Percentiles rank a stretch among this genome's conserved stretches.
Conservation (phyloP, 2,113 vertebrate species). For the Ursus arctos region DNA sequence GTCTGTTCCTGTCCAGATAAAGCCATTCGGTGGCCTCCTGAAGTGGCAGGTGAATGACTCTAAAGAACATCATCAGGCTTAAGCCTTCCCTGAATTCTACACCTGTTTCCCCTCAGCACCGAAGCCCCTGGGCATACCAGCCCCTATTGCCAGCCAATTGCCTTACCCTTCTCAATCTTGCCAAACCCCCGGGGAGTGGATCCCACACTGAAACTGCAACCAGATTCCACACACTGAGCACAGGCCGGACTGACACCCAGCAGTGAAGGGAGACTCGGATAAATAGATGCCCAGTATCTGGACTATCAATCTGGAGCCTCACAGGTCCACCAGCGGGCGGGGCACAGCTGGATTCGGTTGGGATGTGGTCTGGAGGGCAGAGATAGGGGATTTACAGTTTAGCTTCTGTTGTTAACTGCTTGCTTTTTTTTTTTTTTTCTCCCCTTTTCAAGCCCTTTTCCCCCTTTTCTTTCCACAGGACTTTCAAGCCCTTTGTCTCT, state of each 20-base stretch:
- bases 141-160: background rate
- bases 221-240: background rate
- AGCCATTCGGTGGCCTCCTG: conserved; percentile 36
- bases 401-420: conserved; percentile 51
- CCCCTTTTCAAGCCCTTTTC: background rate
- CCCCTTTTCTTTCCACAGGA: background rate
- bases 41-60: background rate
- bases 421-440: background rate
- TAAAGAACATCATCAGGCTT: background rate
- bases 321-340: conserved; percentile 62
- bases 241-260: background rate
- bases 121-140: background rate
- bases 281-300: conserved; percentile 66
- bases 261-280: background rate
- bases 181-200: conserved; percentile 7
- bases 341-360: conserved; percentile 67
- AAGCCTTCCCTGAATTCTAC: background rate
- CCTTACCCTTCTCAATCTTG: conserved; percentile 50
- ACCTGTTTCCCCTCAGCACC: background rate
- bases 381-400: conserved; percentile 78
- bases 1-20: background rate
- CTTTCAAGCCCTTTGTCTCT: background rate
- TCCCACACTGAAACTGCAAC: conserved; percentile 58
- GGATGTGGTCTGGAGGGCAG: conserved; percentile 75
- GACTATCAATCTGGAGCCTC: conserved; percentile 58